These are phyloP conservation scores for Mesochorus sp. DNA, from an alignment of 2,888 invertebrate genomes.

Conservation along the genomic window DNA sequence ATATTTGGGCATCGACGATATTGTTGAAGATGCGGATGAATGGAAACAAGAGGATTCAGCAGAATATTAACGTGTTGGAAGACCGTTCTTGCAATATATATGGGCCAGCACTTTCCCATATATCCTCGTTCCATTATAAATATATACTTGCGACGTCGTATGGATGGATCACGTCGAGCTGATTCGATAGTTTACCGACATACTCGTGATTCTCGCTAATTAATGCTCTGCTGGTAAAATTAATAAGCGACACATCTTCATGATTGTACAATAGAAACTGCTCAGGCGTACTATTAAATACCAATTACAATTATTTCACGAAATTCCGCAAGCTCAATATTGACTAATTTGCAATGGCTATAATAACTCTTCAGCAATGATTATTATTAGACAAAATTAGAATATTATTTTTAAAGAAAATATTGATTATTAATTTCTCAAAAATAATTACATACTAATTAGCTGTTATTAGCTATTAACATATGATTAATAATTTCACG, in stretches of 20 bases:
- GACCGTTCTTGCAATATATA: not conserved
- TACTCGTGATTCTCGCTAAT: not conserved
- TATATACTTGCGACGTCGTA: not conserved
- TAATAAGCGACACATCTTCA: not conserved
- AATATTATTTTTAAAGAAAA: too few species aligned
- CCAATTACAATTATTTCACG: constrained; percentile 7
- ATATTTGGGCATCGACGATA: too few species aligned
- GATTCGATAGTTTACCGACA: not conserved
- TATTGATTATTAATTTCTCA: too few species aligned
- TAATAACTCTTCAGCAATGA: too few species aligned
- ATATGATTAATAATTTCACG: too few species aligned
- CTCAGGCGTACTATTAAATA: not conserved
- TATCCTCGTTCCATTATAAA: not conserved
- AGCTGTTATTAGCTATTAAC: too few species aligned
- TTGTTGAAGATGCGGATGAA: not conserved
- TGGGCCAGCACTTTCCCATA: not conserved
- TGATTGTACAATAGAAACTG: not conserved
- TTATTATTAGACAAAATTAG: too few species aligned
- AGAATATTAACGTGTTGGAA: not conserved
- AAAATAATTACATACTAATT: too few species aligned
- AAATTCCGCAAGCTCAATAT: not conserved
- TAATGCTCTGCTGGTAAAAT: not conserved
- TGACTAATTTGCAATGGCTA: too few species aligned
- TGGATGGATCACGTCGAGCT: not conserved
- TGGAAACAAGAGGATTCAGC: not conserved